Evolutionary conservation across 2,888 invertebrate species (phyloP), one percentile per base, ranked within the genome.

Genomic region (Microdon myrmicae): DNA sequence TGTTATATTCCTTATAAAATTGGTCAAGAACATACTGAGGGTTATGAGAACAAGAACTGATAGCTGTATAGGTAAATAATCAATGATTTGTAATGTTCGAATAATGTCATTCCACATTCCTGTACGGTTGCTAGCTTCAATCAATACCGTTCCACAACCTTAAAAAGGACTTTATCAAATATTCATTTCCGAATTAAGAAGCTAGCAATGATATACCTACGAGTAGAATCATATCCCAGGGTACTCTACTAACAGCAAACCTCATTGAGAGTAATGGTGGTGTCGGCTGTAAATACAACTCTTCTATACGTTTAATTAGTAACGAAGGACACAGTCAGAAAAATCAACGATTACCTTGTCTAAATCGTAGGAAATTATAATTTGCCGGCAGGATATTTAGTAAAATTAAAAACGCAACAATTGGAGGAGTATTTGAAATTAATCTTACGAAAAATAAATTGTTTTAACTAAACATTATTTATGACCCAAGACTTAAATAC

Each of bases 71-170:
- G 82, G 25, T 88, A 81, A 0, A 81, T 82, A 82, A 1, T 83
- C 75, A 1, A 92, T 81, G 0, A 84, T 85, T 7, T 81, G 79
- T 9, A 94, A 80, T 2, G 87, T 84, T 0, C 83, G 74, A 0
- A 92, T 92, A 41, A 94, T 83, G 81, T 88, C 84, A 16, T 80
- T 74, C 0, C 92, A 90, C 69, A 94, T 84, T 0, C 89, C 88
- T 0, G 90, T 90, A 3, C 81, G 86, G 68, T 89, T 88, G 68
- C 90, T 89, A 45, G 90, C 94, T 68, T 90, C 89, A 0, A 94
- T 92, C 47, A 95, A 82, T 0, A 94, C 92, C 79, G 94, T 93
- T 0, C 94, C 94, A 3, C 94, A 94, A 22, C 93, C 88, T 85
- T 71, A 7, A 22, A 4, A 28, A 35, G 9, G 29, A 31, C 19